Percentiles rank a stretch among this genome's conserved stretches.
Evolutionary conservation across 2,888 invertebrate species (phyloP).

Genomic region (Hydropsyche betteni): DNA sequence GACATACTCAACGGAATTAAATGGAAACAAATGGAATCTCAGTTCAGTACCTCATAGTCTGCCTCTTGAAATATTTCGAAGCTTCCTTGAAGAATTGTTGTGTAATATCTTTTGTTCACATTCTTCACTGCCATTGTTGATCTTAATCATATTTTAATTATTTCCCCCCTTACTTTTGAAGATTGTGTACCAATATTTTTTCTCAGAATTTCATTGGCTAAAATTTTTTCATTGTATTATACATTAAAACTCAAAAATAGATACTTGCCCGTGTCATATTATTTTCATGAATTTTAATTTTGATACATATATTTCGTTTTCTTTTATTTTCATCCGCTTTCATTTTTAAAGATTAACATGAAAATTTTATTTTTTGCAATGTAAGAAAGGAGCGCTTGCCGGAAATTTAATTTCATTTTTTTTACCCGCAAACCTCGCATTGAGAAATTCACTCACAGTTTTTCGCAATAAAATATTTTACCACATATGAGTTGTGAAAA

Average conservation of each 20-base stretch:
- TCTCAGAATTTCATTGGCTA: too few relatives aligned
- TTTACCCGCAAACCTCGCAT: background rate
- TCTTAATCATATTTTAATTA: too few relatives aligned
- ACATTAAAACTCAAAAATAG: too few relatives aligned
- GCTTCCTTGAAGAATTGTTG: background rate
- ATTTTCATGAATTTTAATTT: background rate
- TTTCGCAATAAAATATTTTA: constrained; percentile 30
- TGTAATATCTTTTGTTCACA: too few relatives aligned
- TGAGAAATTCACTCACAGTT: constrained; percentile 9
- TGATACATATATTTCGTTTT: background rate
- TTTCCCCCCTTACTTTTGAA: too few relatives aligned
- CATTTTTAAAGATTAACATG: background rate
- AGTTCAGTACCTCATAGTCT: background rate
- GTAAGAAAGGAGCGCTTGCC: background rate
- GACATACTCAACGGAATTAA: constrained; percentile 47
- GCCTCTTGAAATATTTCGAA: constrained; percentile 15
- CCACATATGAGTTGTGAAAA: constrained; percentile 31
- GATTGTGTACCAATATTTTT: too few relatives aligned
- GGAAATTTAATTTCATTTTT: constrained; percentile 22
- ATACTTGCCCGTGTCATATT: too few relatives aligned
- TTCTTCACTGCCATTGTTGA: too few relatives aligned
- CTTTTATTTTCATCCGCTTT: background rate
- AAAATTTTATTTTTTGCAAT: constrained; percentile 7
- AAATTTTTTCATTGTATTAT: too few relatives aligned
- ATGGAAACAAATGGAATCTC: constrained; percentile 44